Evolutionary conservation across 2,888 invertebrate genomes (phyloP).

Genomic region (Mycalesis mineus): DNA sequence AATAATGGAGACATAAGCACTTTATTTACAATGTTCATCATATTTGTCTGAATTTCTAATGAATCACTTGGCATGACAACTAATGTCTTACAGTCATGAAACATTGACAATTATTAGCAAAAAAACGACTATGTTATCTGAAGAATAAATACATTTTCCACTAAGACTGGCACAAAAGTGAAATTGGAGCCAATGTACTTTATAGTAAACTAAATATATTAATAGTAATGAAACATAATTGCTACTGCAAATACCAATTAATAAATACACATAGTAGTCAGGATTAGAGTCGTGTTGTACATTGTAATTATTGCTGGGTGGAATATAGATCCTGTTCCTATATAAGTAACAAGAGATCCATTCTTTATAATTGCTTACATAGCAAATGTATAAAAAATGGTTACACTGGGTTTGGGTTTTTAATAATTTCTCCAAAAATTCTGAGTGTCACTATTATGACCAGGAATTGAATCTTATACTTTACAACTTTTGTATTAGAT

Average conservation of each 20-base stretch:
- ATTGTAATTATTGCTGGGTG: too few species aligned
- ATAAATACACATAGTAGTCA: too few species aligned
- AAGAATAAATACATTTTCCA: slow-evolving; percentile 44
- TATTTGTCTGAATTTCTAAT: slow-evolving; percentile 15
- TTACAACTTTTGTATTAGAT: too few species aligned
- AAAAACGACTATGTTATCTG: slow-evolving; percentile 6
- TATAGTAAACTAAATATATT: slow-evolving; percentile 27
- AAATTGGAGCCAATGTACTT: slow-evolving; percentile 51
- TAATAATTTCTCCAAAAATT: too few species aligned
- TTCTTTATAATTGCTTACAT: too few species aligned
- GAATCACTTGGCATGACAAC: slow-evolving; percentile 17
- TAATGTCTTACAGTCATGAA: slow-evolving; percentile 10
- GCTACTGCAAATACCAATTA: neutral
- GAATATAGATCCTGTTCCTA: too few species aligned
- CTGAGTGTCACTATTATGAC: too few species aligned
- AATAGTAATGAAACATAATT: neutral
- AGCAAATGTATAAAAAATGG: too few species aligned
- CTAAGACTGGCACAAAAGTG: slow-evolving; percentile 52
- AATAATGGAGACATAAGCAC: neutral
- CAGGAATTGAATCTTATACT: too few species aligned
- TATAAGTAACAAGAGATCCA: too few species aligned
- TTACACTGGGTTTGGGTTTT: too few species aligned
- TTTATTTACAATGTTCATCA: slow-evolving; percentile 1
- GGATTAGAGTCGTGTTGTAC: too few species aligned
- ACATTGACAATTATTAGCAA: slow-evolving; percentile 12